A percentile compares a stretch with the other conserved stretches of the same genome.
Evolutionary conservation across 2,797 vertebrate species (phyloP).

Genomic region (Tapirus indicus): DNA sequence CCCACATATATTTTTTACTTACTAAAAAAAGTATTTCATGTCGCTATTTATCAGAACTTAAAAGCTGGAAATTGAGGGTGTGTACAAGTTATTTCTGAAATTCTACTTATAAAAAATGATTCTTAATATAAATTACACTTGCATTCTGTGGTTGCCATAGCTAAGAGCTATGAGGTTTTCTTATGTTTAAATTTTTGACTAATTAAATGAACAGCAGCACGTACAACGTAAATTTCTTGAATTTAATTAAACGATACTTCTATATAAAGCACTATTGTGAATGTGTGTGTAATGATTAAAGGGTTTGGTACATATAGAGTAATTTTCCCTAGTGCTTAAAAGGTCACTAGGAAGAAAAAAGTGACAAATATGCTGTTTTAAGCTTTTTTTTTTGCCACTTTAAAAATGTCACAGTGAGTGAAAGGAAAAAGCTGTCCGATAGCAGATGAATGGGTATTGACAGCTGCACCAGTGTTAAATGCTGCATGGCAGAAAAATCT

Average conservation of each 20-base stretch:
- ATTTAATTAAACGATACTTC: conserved; percentile 85
- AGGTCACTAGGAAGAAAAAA: conserved; percentile 86
- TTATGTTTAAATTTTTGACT: conserved; percentile 84
- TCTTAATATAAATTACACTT: conserved; percentile 78
- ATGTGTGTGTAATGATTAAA: conserved; percentile 82
- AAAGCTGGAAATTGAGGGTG: conserved; percentile 57
- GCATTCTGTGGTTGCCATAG: conserved; percentile 75
- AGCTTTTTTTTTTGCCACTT: conserved; percentile 86
- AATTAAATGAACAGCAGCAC: conserved; percentile 86
- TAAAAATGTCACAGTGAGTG: conserved; percentile 87
- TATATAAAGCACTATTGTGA: conserved; percentile 79
- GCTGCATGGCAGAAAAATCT: conserved; percentile 81
- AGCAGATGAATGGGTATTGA: conserved; percentile 87
- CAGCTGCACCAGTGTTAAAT: conserved; percentile 81
- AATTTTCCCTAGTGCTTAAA: conserved; percentile 85
- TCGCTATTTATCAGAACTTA: conserved; percentile 55
- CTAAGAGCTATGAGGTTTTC: conserved; percentile 80
- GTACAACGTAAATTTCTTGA: conserved; percentile 84
- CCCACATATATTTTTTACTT: not conserved
- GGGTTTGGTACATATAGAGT: conserved; percentile 80
- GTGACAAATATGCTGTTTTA: conserved; percentile 85
- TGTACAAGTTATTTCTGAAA: conserved; percentile 77
- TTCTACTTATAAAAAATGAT: conserved; percentile 80
- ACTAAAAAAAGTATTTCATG: conserved; percentile 36
- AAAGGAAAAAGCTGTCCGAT: conserved; percentile 85